Conservation (phyloP, 2,888 invertebrate genomes). For the Podabrus alpinus region DNA sequence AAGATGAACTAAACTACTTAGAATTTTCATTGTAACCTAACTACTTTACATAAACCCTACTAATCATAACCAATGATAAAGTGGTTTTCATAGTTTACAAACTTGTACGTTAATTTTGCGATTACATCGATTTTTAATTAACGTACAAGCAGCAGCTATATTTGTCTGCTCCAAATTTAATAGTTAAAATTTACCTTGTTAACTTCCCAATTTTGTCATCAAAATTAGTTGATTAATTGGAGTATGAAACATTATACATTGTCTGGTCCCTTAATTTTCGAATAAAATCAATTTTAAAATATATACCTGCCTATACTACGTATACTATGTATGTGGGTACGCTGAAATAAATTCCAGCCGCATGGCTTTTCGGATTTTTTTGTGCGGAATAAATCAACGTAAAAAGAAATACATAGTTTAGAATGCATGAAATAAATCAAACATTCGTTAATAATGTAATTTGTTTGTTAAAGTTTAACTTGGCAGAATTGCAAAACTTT, state of each 20-base stretch:
- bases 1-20: slow-evolving; percentile 6
- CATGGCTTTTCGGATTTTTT: too few species aligned
- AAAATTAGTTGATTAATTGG: not conserved
- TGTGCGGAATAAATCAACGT: not conserved
- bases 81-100: not conserved
- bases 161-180: not conserved
- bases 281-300: not conserved
- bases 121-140: not conserved
- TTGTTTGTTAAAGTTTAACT: slow-evolving; percentile 12
- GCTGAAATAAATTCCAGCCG: not conserved
- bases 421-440: not conserved
- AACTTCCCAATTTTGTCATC: not conserved
- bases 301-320: not conserved
- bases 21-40: slow-evolving; percentile 1
- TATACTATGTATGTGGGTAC: too few species aligned
- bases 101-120: not conserved
- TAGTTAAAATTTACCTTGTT: not conserved
- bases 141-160: not conserved
- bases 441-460: not conserved
- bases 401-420: not conserved
- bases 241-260: not conserved
- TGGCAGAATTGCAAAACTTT: slow-evolving; percentile 26
- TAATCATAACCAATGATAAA: not conserved
- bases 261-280: not conserved
- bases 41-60: not conserved